Evolutionary conservation across 2,888 invertebrate genomes (phyloP).

Genomic region (Cremastinae sp.): DNA sequence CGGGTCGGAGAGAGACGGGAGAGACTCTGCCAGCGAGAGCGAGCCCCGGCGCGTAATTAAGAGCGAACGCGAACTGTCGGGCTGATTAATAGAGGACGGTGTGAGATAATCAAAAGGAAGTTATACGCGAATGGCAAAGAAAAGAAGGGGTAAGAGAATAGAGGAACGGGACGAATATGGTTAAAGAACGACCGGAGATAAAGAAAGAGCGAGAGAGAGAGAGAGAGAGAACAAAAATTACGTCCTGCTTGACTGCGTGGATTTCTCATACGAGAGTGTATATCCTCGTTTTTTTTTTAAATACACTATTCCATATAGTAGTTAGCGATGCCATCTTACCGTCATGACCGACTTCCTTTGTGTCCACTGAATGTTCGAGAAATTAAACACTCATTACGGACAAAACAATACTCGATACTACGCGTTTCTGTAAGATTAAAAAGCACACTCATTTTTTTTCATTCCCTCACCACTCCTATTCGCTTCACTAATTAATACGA

Average conservation of each 20-base stretch:
- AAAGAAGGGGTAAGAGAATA: conserved; percentile 65
- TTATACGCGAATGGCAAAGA: conserved; percentile 76
- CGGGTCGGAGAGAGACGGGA: too few species aligned
- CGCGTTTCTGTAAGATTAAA: conserved; percentile 23
- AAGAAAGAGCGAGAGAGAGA: background rate
- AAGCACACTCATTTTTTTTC: conserved; percentile 20
- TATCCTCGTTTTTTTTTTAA: too few species aligned
- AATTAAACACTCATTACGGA: conserved; percentile 63
- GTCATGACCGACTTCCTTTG: conserved; percentile 62
- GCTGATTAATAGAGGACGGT: conserved; percentile 79
- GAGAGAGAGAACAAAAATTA: conserved; percentile 42
- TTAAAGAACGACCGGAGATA: conserved; percentile 1
- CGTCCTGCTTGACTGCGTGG: conserved; percentile 59
- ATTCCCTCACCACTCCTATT: background rate
- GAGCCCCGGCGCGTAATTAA: conserved; percentile 76
- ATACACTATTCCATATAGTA: too few species aligned
- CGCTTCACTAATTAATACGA: conserved; percentile 15
- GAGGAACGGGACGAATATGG: conserved; percentile 57
- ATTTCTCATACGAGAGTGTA: conserved; percentile 37
- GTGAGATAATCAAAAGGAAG: conserved; percentile 80
- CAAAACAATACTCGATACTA: conserved; percentile 55
- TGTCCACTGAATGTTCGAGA: conserved; percentile 58
- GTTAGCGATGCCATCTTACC: conserved; percentile 70
- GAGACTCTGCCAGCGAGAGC: conserved; percentile 56
- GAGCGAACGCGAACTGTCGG: conserved; percentile 77